Evolutionary conservation across 2,113 vertebrate species (phyloP).

Genomic region (Mugil cephalus): DNA sequence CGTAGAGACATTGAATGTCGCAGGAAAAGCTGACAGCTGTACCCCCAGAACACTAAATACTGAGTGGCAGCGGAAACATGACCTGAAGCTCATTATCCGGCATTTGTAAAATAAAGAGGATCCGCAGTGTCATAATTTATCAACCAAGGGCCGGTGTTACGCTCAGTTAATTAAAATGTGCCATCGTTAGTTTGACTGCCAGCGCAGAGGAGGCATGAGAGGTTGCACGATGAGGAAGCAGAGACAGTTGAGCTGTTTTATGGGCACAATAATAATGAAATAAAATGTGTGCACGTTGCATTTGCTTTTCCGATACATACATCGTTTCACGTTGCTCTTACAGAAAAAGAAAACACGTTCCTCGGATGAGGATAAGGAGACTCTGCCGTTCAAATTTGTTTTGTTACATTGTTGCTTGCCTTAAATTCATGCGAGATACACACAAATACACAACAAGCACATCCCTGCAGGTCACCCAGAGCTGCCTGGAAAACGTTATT

Average conservation of each 20-base stretch:
- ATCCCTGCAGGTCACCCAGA: constrained; percentile 48
- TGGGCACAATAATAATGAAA: constrained; percentile 3
- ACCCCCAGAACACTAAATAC: constrained; percentile 15
- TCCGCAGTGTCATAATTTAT: constrained; percentile 39
- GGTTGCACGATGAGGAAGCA: not conserved
- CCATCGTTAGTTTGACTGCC: constrained; percentile 21
- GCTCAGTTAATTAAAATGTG: constrained; percentile 57
- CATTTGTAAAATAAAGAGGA: constrained; percentile 48
- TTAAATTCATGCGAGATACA: constrained; percentile 6
- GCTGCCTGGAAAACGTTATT: constrained; percentile 56
- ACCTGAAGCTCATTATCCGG: constrained; percentile 54
- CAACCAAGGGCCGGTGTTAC: constrained; percentile 11
- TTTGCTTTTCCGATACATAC: not conserved
- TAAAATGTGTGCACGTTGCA: not conserved
- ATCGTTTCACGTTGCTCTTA: too few relatives aligned
- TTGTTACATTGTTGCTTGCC: not conserved
- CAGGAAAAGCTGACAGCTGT: constrained; percentile 23
- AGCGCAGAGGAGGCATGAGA: not conserved
- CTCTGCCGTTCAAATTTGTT: not conserved
- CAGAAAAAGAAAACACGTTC: not conserved
- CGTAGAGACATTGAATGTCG: constrained; percentile 11
- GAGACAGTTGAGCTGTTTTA: constrained; percentile 8
- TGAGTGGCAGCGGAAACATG: constrained; percentile 27
- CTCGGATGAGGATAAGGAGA: not conserved
- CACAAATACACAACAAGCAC: constrained; percentile 15